phyloP scores from a whole-genome alignment of 2,113 vertebrate genomes.

The Todiramphus saurophagus region DNA sequence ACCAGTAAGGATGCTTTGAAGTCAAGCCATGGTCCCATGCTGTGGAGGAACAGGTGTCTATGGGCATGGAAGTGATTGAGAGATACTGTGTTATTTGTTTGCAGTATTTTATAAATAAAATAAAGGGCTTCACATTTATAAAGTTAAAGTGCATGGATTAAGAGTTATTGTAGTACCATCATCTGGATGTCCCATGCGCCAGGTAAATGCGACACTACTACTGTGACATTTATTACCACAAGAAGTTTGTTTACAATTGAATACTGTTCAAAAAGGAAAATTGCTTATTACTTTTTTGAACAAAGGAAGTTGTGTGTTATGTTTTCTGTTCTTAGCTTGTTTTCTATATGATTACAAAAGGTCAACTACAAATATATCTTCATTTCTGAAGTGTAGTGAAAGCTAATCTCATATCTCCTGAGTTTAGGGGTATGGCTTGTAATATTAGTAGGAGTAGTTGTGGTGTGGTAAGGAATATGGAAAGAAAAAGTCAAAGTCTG shows the following conservation, averaged over 20 bases:
- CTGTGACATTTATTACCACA: background rate
- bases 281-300: background rate
- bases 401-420: background rate
- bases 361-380: background rate
- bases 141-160: background rate
- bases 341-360: background rate
- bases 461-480: background rate
- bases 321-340: background rate
- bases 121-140: background rate
- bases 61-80: accelerated
- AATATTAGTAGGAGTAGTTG: background rate
- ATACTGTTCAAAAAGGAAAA: background rate
- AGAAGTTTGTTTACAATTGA: background rate
- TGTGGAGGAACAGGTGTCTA: background rate
- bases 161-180: background rate
- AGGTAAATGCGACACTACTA: background rate
- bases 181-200: background rate
- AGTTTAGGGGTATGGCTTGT: background rate
- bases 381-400: background rate
- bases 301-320: background rate
- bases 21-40: background rate
- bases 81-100: background rate
- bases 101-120: background rate
- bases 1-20: background rate
- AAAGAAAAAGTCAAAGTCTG: background rate